Percentiles rank a stretch among this genome's conserved stretches.
Evolutionary conservation across 2,797 vertebrate genomes (phyloP).

Genomic region (Poeciliopsis turneri): DNA sequence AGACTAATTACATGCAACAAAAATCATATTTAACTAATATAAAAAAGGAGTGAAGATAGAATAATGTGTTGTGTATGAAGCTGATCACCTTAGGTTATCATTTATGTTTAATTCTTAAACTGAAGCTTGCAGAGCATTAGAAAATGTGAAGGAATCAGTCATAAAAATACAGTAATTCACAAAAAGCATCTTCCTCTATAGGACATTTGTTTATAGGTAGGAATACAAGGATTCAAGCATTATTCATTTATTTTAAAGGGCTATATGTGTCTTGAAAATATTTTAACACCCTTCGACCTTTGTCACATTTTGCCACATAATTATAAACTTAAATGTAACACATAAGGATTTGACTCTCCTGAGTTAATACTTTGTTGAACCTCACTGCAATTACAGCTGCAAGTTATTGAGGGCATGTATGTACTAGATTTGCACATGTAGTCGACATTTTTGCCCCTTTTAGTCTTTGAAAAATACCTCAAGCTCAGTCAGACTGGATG

Average conservation of each 20-base stretch:
- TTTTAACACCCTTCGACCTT: neutral
- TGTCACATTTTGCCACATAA: neutral
- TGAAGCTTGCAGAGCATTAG: too few relatives aligned
- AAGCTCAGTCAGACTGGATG: neutral
- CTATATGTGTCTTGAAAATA: neutral
- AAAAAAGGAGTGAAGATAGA: neutral
- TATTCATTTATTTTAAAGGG: neutral
- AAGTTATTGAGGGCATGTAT: neutral
- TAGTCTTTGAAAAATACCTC: neutral
- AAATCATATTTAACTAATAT: neutral
- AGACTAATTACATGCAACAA: constrained; percentile 5
- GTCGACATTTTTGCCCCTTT: neutral
- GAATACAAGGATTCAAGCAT: neutral
- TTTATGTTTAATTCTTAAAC: neutral
- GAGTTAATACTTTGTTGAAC: neutral
- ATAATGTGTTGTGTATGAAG: neutral
- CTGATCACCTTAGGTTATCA: neutral
- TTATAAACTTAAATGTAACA: neutral
- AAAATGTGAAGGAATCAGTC: neutral
- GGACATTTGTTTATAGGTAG: neutral
- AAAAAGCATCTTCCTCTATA: neutral
- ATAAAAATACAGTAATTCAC: neutral
- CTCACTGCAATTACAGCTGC: neutral
- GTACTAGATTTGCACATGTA: neutral
- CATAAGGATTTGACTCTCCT: neutral